Evolutionary conservation across 2,113 vertebrate genomes (phyloP).

Genomic region (Gila orcuttii): DNA sequence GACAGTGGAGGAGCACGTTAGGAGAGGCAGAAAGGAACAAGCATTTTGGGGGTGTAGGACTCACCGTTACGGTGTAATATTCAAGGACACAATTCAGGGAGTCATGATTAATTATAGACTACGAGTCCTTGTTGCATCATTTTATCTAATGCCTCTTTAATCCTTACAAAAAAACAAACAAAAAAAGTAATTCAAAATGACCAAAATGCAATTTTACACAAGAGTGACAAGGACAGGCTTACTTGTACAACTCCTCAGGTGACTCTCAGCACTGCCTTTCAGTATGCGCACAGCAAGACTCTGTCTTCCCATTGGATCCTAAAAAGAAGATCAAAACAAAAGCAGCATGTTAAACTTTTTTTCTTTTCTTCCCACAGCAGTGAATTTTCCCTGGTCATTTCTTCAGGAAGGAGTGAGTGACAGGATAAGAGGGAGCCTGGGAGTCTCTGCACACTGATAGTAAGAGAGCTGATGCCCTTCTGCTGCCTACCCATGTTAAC

Average conservation of each 20-base stretch:
- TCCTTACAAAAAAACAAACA: background rate
- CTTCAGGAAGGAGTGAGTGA: background rate
- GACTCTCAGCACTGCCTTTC: conserved; percentile 48
- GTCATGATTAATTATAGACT: background rate
- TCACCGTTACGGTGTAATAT: background rate
- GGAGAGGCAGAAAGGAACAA: conserved; percentile 24
- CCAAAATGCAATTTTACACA: background rate
- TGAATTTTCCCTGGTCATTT: background rate
- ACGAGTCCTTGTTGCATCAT: background rate
- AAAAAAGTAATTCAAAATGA: background rate
- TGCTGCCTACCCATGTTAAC: background rate
- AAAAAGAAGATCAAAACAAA: background rate
- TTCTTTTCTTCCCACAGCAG: background rate
- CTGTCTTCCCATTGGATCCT: conserved; percentile 37
- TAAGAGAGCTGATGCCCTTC: background rate
- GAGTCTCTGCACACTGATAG: background rate
- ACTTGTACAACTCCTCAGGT: conserved; percentile 54
- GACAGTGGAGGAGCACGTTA: conserved; percentile 40
- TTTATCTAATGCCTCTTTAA: background rate
- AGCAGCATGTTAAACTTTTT: conserved; percentile 2
- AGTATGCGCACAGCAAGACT: conserved; percentile 36
- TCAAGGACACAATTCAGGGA: background rate
- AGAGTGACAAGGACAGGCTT: background rate
- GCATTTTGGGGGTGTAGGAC: background rate
- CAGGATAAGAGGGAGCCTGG: background rate